A percentile compares a stretch with the other conserved stretches of the same genome.
These are phyloP conservation scores for Dasyurus viverrinus DNA, from an alignment of 2,113 vertebrate genomes.

Conservation along the genomic window DNA sequence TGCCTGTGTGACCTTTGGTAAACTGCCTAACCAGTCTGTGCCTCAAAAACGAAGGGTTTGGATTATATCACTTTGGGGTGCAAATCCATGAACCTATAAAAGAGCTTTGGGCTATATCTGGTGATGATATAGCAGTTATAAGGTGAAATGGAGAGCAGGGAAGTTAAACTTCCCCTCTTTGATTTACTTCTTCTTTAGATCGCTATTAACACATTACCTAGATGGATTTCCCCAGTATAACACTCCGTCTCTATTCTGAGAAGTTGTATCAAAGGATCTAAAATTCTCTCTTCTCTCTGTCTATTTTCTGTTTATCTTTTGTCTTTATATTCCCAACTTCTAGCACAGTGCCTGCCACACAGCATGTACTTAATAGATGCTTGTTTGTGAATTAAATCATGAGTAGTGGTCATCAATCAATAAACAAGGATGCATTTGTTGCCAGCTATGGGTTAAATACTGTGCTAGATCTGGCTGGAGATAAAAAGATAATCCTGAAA, in stretches of 20 bases:
- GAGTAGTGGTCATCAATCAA: too few species aligned
- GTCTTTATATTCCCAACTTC: too few species aligned
- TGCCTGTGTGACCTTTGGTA: neutral
- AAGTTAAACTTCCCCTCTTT: neutral
- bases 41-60: neutral
- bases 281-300: neutral
- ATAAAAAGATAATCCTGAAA: too few species aligned
- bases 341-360: too few species aligned
- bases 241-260: neutral
- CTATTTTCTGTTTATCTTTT: neutral
- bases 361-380: too few species aligned
- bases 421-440: too few species aligned
- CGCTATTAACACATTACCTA: neutral
- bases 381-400: too few species aligned
- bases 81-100: neutral
- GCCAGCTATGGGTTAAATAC: too few species aligned
- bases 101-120: neutral
- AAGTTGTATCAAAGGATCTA: neutral
- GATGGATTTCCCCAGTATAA: neutral
- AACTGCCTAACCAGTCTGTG: neutral
- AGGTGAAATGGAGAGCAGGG: neutral
- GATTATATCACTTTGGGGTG: neutral
- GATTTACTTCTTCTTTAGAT: neutral
- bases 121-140: neutral
- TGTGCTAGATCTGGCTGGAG: too few species aligned